phyloP scores from a whole-genome alignment of 2,797 vertebrate species.

The Crypturellus tataupa region DNA sequence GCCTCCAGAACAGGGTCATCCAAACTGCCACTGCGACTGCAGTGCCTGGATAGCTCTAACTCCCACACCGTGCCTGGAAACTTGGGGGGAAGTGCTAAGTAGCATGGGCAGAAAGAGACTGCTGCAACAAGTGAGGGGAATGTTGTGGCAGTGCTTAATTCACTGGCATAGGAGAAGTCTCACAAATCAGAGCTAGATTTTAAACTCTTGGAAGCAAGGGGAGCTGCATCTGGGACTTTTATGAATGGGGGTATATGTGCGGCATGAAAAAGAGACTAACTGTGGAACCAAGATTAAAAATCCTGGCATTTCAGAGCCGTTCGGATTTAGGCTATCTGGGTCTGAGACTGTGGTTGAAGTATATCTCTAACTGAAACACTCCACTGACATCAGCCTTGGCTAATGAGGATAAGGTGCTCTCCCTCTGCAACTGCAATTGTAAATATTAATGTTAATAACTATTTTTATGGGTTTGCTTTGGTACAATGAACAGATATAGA shows the following conservation, averaged over 20 bases:
- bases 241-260: neutral
- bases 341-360: slow-evolving; percentile 11
- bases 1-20: neutral
- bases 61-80: neutral
- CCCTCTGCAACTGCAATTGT: neutral
- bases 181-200: neutral
- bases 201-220: neutral
- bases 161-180: neutral
- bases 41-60: neutral
- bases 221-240: neutral
- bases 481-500: neutral
- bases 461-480: slow-evolving; percentile 5
- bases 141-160: neutral
- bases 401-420: slow-evolving; percentile 27
- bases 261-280: neutral
- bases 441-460: slow-evolving; percentile 25
- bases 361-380: neutral
- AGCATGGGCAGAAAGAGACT: neutral
- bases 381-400: neutral
- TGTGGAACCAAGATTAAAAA: slow-evolving; percentile 44
- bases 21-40: neutral
- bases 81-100: neutral
- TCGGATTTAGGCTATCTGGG: slow-evolving; percentile 27
- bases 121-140: neutral
- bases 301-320: slow-evolving; percentile 1